These are phyloP conservation scores for Corythaixoides concolor DNA, from an alignment of 2,113 vertebrate species.

Conservation along the genomic window DNA sequence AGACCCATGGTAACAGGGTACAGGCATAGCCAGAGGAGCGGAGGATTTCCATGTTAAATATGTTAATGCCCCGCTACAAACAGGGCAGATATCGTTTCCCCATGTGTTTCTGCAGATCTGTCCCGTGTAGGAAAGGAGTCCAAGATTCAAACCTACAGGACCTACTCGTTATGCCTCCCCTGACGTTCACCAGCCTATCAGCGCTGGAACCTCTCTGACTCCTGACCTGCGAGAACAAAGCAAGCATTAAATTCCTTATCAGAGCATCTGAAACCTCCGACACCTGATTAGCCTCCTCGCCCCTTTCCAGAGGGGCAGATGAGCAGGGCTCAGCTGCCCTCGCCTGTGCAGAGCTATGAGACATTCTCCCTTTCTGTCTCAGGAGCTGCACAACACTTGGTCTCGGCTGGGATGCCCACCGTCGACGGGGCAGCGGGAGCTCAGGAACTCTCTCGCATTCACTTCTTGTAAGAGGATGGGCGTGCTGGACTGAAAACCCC, in stretches of 20 bases:
- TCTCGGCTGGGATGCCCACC: neutral
- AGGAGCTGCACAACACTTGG: neutral
- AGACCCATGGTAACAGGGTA: neutral
- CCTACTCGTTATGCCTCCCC: neutral
- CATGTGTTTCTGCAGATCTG: neutral
- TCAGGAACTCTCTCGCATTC: neutral
- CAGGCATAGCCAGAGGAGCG: neutral
- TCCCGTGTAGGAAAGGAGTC: neutral
- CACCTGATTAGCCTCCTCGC: neutral
- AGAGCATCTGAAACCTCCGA: neutral
- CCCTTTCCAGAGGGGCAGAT: neutral
- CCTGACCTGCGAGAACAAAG: neutral
- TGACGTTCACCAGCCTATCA: neutral
- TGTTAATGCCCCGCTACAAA: rapidly evolving
- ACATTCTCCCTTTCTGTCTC: neutral
- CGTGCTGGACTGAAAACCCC: neutral
- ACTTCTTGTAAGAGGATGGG: neutral
- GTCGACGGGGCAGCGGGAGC: neutral
- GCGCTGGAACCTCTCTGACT: neutral
- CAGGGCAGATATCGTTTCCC: neutral
- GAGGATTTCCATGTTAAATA: neutral
- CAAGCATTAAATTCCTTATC: neutral
- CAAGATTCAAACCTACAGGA: neutral
- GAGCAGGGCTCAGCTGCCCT: neutral
- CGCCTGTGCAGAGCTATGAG: neutral